These are phyloP conservation scores for Cyprinus carpio DNA, from an alignment of 2,113 vertebrate species.

Conservation along the genomic window DNA sequence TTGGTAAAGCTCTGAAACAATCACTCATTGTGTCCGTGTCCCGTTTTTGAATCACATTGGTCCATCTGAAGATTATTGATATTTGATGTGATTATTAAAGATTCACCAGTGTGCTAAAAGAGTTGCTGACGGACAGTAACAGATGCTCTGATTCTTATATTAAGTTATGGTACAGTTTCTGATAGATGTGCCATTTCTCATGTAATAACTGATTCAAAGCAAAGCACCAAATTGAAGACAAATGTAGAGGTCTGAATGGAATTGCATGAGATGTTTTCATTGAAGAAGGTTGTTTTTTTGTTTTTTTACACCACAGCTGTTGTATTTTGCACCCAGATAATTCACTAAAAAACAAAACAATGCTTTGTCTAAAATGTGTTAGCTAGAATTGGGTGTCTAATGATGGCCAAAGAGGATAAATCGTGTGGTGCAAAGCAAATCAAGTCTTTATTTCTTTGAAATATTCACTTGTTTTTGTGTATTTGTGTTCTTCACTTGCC, in stretches of 20 bases:
- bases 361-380: not conserved
- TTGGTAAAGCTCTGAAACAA: not conserved
- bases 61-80: not conserved
- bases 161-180: not conserved
- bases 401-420: slow-evolving; percentile 58
- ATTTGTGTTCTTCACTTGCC: slow-evolving; percentile 59
- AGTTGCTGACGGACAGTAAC: not conserved
- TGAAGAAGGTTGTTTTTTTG: not conserved
- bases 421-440: not conserved
- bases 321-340: not conserved
- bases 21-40: not conserved
- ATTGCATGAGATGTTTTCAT: not conserved
- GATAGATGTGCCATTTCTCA: not conserved
- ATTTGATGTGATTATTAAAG: slow-evolving; percentile 15
- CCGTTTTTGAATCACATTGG: not conserved
- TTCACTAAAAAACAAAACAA: not conserved
- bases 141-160: not conserved
- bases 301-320: not conserved
- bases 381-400: slow-evolving; percentile 7
- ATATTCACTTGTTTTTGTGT: not conserved
- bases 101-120: not conserved
- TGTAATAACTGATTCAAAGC: not conserved
- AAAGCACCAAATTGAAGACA: not conserved
- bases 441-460: not conserved
- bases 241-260: not conserved